Percentiles rank a stretch among this genome's conserved stretches.
phyloP scores from a whole-genome alignment of 2,888 invertebrate genomes.

The Temnothorax ravouxi region DNA sequence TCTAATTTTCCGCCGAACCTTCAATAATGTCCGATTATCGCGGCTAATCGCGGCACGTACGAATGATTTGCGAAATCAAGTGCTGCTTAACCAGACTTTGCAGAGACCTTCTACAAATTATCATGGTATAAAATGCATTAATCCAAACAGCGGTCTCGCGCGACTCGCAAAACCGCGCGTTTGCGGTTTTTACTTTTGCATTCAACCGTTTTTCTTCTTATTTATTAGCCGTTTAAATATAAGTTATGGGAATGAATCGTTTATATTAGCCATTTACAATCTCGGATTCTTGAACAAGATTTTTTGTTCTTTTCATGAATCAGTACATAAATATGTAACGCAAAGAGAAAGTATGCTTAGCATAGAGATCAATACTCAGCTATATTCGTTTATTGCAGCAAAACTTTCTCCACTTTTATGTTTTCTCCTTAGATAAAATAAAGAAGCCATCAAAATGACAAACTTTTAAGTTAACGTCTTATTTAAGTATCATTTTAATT shows the following conservation, averaged over 20 bases:
- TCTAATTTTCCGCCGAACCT: conserved; percentile 56
- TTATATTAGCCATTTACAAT: conserved; percentile 13
- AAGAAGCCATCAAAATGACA: not conserved
- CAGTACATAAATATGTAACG: not conserved
- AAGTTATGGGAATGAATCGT: conserved; percentile 12
- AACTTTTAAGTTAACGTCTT: not conserved
- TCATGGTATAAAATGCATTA: conserved; percentile 21
- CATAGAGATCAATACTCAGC: not conserved
- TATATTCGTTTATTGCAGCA: not conserved
- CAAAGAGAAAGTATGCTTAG: not conserved
- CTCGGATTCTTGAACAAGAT: not conserved
- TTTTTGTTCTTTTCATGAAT: not conserved
- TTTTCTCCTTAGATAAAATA: not conserved
- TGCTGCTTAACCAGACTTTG: conserved; percentile 21
- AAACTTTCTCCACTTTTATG: not conserved
- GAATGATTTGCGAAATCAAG: conserved; percentile 16
- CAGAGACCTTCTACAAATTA: conserved; percentile 29
- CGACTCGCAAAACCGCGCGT: conserved; percentile 21
- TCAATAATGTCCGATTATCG: conserved; percentile 63
- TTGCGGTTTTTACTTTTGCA: conserved; percentile 13
- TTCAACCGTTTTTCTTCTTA: conserved; percentile 3
- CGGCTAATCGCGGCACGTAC: conserved; percentile 44
- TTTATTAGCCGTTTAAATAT: not conserved
- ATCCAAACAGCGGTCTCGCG: not conserved
- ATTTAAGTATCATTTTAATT: not conserved